Conservation (phyloP, 2,888 invertebrate species). For the Psylliodes chrysocephalus region DNA sequence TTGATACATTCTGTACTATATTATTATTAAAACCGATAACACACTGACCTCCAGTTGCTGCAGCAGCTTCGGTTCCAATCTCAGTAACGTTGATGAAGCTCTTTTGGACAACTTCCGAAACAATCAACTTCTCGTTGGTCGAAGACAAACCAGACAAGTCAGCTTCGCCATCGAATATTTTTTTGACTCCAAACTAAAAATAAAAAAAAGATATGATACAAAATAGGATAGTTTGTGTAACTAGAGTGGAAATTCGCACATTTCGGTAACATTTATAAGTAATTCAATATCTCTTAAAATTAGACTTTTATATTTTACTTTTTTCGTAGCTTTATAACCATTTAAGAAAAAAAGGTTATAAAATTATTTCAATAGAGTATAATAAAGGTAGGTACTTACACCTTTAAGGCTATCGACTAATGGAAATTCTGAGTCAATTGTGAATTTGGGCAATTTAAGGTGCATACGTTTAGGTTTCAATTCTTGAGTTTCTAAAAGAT, state of each 20-base stretch:
- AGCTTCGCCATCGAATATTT: constrained; percentile 42
- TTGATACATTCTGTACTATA: too few relatives aligned
- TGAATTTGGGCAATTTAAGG: constrained; percentile 49
- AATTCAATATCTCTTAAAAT: too few relatives aligned
- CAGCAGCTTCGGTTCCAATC: constrained; percentile 59
- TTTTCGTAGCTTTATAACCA: too few relatives aligned
- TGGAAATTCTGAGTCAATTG: constrained; percentile 44
- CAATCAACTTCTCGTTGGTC: constrained; percentile 44
- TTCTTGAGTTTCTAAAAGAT: constrained; percentile 37
- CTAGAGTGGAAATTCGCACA: too few relatives aligned
- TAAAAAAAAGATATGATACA: too few relatives aligned
- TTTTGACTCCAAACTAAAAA: constrained; percentile 47
- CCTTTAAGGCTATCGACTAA: constrained; percentile 47
- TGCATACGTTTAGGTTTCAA: constrained; percentile 26
- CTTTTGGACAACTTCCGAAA: constrained; percentile 58
- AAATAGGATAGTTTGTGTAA: too few relatives aligned
- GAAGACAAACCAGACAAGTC: constrained; percentile 53
- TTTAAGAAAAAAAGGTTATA: too few relatives aligned
- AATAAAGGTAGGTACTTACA: constrained; percentile 38
- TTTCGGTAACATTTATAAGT: too few relatives aligned
- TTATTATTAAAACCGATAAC: too few relatives aligned
- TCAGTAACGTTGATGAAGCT: constrained; percentile 60
- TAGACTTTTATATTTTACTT: too few relatives aligned
- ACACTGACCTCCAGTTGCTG: constrained; percentile 52
- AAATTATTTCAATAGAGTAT: too few relatives aligned